Conservation (phyloP, 1,140 invertebrate genomes). For the Drosophila tsacasi region DNA sequence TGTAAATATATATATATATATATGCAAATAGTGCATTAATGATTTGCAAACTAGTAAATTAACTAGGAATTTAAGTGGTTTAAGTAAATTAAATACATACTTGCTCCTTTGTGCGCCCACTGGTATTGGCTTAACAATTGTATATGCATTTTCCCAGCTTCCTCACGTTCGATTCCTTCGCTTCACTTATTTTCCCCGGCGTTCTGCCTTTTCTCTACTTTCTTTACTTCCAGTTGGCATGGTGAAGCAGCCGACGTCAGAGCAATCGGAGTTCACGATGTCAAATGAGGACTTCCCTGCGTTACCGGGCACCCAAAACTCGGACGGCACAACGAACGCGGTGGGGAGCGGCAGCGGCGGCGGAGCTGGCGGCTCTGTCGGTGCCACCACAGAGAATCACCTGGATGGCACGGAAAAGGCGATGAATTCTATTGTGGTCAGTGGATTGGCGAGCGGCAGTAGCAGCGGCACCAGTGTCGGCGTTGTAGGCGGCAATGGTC, state of each 20-base stretch:
- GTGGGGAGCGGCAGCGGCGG: conserved; percentile 55
- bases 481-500: conserved; percentile 73
- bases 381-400: conserved; percentile 78
- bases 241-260: conserved; percentile 96
- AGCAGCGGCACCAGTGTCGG: conserved; percentile 55
- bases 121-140: background rate
- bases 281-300: conserved; percentile 99
- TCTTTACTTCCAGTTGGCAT: conserved; percentile 91
- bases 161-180: conserved; percentile 1
- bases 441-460: conserved; percentile 60
- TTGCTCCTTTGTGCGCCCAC: conserved; percentile 32
- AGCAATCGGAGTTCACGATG: conserved; percentile 98
- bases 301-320: conserved; percentile 90
- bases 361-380: conserved; percentile 44
- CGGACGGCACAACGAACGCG: conserved; percentile 86
- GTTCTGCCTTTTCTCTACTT: conserved; percentile 17
- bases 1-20: no score
- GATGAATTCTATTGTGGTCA: conserved; percentile 86
- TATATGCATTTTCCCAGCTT: conserved; percentile 2
- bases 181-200: conserved; percentile 28
- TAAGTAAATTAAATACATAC: background rate
- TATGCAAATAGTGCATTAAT: background rate
- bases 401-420: conserved; percentile 82
- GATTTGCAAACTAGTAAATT: background rate
- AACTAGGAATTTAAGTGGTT: background rate